Base-by-base conservation (phyloP, 1,140 invertebrate genomes). In the Melipona quadrifasciata region DNA sequence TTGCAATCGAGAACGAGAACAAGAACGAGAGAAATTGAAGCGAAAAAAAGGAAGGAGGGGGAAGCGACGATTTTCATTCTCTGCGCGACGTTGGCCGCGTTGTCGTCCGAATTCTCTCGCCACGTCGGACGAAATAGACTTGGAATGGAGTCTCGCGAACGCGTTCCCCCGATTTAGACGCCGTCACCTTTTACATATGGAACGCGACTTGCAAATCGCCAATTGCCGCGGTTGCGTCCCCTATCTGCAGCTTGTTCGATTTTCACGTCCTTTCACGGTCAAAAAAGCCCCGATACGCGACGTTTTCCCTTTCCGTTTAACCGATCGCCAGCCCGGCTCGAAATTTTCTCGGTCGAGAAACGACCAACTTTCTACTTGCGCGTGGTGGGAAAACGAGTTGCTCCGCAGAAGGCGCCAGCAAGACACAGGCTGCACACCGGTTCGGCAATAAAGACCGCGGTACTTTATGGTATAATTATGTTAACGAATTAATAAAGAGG, bases 401-500 rank as follows among this genome's bases (percentile, higher is more conserved):
- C 24, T n/a, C 1, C 5, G 17, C 68, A 47, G 65, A 57, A 81
- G 64, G 71, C 74, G 72, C 57, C 75, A 55, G 27, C 2, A 34
- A 91, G 21, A n/a, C 80, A 72, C 85, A 64, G 87, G 80, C 84
- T 88, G 90, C 89, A 86, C 53, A 86, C 53, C 10, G 87, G 79
- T 87, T 90, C 88, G 87, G 80, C 87, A 90, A 91, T 92, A 90
- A 91, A 87, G 85, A 87, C 84, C 39, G 80, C 72, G 84, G 74
- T 86, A 67, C 81, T 81, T 89, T 88, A 89, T 91, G 87, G 90
- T 86, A 91, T 92, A 92, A 92, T 92, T 91, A 92, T 92, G 91
- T 89, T 91, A 92, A 92, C 91, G 91, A 80, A 80, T 92, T 92
- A 92, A 92, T 92, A 91, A 92, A 89, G 84, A 86, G 74, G 73